These are phyloP conservation scores for Plebejus argus DNA, from an alignment of 2,888 invertebrate species.

Conservation along the genomic window DNA sequence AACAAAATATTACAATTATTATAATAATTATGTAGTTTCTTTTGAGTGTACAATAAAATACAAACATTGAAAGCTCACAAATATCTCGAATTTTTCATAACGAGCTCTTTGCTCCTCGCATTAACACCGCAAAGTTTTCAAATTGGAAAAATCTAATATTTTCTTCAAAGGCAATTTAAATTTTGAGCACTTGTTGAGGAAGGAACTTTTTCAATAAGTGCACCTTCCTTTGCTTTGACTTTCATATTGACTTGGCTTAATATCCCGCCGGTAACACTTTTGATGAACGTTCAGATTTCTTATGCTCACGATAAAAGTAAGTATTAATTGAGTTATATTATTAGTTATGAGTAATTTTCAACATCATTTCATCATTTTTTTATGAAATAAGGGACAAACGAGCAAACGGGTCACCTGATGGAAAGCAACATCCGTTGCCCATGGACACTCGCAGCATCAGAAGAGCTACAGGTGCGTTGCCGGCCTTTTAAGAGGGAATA, in stretches of 20 bases:
- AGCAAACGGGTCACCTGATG: too few species aligned
- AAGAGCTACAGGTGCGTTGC: too few species aligned
- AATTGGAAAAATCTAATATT: constrained; percentile 20
- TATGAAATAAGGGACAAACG: too few species aligned
- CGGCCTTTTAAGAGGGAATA: too few species aligned
- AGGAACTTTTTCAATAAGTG: constrained; percentile 30
- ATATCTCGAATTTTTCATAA: neutral
- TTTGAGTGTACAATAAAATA: neutral
- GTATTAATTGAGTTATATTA: neutral
- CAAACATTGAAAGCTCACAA: neutral
- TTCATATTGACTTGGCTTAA: constrained; percentile 10
- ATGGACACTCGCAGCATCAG: too few species aligned
- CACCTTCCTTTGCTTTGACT: constrained; percentile 28
- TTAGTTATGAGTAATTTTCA: too few species aligned
- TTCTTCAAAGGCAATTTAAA: constrained; percentile 16
- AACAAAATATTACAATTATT: too few species aligned
- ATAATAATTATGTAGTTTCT: neutral
- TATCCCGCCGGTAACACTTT: neutral
- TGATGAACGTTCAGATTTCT: neutral
- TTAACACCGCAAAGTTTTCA: constrained; percentile 13
- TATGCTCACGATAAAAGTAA: neutral
- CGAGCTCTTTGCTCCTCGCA: neutral
- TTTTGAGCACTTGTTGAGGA: constrained; percentile 19
- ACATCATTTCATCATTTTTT: too few species aligned
- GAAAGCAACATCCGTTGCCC: too few species aligned